phyloP scores from a whole-genome alignment of 2,888 invertebrate genomes.

The Drosophila borealis region DNA sequence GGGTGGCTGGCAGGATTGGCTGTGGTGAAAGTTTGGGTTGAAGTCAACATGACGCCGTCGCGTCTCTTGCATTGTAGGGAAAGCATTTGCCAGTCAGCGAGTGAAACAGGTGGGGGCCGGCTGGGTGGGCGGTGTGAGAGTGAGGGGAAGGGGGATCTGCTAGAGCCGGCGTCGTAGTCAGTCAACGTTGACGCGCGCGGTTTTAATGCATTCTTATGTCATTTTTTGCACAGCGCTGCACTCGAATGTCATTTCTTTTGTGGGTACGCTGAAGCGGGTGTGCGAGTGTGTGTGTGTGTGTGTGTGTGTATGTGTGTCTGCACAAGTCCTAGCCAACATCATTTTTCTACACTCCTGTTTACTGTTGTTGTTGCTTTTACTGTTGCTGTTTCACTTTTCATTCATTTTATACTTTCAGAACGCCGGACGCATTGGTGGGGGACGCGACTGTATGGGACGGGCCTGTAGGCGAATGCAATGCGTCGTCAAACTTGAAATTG shows the following conservation, averaged over 20 bases:
- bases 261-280: not conserved
- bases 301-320: conserved; percentile 9
- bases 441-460: conserved; percentile 22
- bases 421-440: conserved; percentile 18
- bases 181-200: conserved; percentile 78
- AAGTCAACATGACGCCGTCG: conserved; percentile 79
- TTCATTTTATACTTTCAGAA: conserved; percentile 68
- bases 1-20: conserved; percentile 32
- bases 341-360: conserved; percentile 46
- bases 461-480: conserved; percentile 15
- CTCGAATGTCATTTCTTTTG: conserved; percentile 73
- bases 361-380: conserved; percentile 15
- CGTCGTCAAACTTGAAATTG: conserved; percentile 75
- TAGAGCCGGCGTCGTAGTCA: conserved; percentile 59
- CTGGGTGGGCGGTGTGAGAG: not conserved
- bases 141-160: not conserved
- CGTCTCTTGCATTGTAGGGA: conserved; percentile 74
- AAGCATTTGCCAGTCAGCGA: conserved; percentile 51
- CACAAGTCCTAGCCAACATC: conserved; percentile 38
- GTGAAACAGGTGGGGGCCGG: conserved; percentile 1
- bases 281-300: conserved; percentile 7
- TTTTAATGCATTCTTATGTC: conserved; percentile 81
- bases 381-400: conserved; percentile 64
- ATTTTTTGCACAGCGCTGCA: conserved; percentile 74
- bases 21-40: conserved; percentile 34